Evolutionary conservation across 2,888 invertebrate species (phyloP).

Genomic region (Campopleginae sp.): DNA sequence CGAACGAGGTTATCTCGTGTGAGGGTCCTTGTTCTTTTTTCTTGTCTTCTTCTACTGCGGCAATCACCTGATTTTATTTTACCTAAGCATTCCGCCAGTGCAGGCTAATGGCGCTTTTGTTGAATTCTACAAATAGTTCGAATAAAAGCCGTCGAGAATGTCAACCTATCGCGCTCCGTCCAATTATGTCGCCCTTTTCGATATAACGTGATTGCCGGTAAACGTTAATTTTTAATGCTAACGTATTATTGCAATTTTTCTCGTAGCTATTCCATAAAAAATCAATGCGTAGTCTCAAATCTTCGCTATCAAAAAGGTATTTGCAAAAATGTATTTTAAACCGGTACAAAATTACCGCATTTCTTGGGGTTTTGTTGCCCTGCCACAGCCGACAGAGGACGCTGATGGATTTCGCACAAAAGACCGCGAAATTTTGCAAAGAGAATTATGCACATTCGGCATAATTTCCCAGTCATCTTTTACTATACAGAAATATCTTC

Average conservation of each 20-base stretch:
- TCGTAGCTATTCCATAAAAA: background rate
- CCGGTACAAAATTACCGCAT: background rate
- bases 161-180: background rate
- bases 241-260: background rate
- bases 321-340: background rate
- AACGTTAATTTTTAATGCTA: background rate
- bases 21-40: constrained; percentile 26
- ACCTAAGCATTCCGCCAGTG: background rate
- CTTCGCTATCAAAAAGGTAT: background rate
- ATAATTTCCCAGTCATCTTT: no score
- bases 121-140: background rate
- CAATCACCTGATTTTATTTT: background rate
- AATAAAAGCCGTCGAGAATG: background rate
- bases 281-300: background rate
- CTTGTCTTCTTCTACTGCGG: background rate
- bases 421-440: no score
- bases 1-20: constrained; percentile 50
- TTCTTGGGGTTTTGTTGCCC: background rate
- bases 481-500: no score
- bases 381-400: background rate
- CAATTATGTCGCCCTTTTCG: background rate
- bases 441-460: no score
- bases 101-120: background rate
- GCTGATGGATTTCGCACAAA: no score
- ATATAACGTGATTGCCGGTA: background rate